These are phyloP conservation scores for Tanypteryx hageni DNA, from an alignment of 2,888 invertebrate species.

Conservation along the genomic window DNA sequence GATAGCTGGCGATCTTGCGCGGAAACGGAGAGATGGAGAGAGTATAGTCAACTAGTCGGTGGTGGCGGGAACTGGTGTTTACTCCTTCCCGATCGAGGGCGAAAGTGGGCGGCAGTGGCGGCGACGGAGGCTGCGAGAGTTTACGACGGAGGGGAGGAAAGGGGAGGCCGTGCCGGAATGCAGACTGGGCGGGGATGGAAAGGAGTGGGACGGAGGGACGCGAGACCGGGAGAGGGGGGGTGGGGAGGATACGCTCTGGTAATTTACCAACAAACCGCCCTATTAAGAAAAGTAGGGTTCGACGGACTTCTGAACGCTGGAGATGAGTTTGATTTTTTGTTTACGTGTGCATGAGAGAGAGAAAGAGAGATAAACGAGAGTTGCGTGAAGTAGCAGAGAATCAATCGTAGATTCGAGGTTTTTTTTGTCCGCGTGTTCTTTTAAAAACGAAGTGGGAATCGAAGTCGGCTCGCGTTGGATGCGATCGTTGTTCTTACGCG, in stretches of 20 bases:
- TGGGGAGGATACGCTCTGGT: constrained; percentile 3
- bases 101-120: not conserved
- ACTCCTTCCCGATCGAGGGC: constrained; percentile 6
- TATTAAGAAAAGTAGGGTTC: constrained; percentile 29
- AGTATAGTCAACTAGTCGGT: not conserved
- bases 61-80: not conserved
- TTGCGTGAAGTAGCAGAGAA: not conserved
- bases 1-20: not conserved
- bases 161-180: not conserved
- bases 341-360: not conserved
- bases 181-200: not conserved
- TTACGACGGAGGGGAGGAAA: not conserved
- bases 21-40: not conserved
- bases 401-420: not conserved
- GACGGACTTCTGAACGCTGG: not conserved
- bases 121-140: not conserved
- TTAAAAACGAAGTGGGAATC: too few species aligned
- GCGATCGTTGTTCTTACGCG: too few species aligned
- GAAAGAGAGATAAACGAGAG: not conserved
- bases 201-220: not conserved
- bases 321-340: not conserved
- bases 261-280: constrained; percentile 23
- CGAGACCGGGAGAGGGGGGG: not conserved
- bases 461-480: too few species aligned
- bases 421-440: not conserved